These are phyloP conservation scores for Nebria brevicollis DNA, from an alignment of 2,888 invertebrate genomes.

Conservation along the genomic window DNA sequence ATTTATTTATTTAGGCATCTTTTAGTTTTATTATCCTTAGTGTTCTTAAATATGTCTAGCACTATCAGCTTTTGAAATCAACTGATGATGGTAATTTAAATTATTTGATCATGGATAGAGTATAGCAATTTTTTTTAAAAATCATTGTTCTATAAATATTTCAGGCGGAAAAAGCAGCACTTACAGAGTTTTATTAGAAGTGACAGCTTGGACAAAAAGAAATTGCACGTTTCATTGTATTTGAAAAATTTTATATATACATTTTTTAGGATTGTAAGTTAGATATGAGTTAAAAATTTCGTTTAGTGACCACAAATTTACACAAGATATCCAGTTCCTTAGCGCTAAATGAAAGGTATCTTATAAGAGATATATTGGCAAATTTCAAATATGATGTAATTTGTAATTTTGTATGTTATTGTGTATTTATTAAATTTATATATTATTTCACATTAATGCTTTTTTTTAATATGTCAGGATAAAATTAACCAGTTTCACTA, in stretches of 20 bases:
- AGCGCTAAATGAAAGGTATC: background rate
- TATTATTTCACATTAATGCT: no score
- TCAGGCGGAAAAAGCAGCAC: slow-evolving; percentile 26
- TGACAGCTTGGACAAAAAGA: slow-evolving; percentile 41
- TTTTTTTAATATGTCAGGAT: no score
- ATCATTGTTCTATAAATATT: slow-evolving; percentile 22
- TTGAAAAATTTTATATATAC: slow-evolving; percentile 36
- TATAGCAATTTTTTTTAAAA: background rate
- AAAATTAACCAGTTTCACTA: no score
- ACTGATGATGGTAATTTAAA: background rate
- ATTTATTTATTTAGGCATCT: no score
- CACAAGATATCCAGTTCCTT: slow-evolving; percentile 22
- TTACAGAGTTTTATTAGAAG: slow-evolving; percentile 31
- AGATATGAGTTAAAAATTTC: slow-evolving; percentile 26
- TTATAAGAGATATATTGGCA: background rate
- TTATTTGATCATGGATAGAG: no score
- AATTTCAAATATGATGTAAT: no score
- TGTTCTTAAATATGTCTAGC: no score
- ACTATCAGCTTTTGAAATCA: background rate
- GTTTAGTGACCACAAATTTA: slow-evolving; percentile 32
- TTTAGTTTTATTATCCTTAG: no score
- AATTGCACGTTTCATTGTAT: slow-evolving; percentile 40
- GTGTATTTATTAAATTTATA: no score
- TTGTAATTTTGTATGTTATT: no score
- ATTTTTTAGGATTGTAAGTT: slow-evolving; percentile 31